Evolutionary conservation across 2,888 invertebrate species (phyloP).

Genomic region (Ochlodes sylvanus): DNA sequence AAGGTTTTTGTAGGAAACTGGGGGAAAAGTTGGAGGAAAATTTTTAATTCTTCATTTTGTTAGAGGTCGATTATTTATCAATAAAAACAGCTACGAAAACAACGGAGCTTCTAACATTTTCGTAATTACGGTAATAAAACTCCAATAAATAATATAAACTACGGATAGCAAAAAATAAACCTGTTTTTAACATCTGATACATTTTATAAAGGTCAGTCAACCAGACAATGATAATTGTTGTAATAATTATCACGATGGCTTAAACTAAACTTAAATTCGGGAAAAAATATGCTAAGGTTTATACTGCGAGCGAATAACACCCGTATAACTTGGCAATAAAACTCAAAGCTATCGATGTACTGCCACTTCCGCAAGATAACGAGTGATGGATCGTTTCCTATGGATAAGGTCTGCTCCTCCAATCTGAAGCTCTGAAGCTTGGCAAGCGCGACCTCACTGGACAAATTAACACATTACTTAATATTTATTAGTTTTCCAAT

Average conservation of each 20-base stretch:
- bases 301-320: background rate
- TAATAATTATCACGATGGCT: conserved; percentile 17
- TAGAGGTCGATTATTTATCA: no score
- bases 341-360: background rate
- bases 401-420: conserved; percentile 55
- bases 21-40: no score
- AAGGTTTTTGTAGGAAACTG: no score
- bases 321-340: background rate
- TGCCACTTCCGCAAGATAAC: conserved; percentile 74
- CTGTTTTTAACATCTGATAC: no score
- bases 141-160: no score
- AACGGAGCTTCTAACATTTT: no score
- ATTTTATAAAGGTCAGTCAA: no score
- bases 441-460: background rate
- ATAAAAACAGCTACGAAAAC: no score
- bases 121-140: no score
- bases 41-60: no score
- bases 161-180: no score
- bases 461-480: background rate
- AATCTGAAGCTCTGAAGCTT: conserved; percentile 41
- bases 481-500: background rate
- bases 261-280: background rate
- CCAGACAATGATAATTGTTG: no score
- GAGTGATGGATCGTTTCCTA: conserved; percentile 81
- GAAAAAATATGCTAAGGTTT: background rate